Conservation (phyloP, 2,888 invertebrate species). For the Metopia argyrocephala region DNA sequence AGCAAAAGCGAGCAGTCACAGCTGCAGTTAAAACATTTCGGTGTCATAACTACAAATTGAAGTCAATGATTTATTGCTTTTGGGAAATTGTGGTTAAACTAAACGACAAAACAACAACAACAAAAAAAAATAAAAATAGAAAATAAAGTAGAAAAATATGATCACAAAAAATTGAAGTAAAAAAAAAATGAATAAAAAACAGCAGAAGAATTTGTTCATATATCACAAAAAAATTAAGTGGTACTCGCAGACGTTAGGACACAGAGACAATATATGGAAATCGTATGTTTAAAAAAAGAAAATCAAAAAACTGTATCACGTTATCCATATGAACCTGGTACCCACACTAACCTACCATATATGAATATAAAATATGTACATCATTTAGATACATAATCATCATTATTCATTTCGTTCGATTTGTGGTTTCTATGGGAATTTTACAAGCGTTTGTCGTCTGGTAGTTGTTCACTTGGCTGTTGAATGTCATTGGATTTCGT, state of each 20-base stretch:
- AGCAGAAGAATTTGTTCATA: neutral
- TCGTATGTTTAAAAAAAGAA: neutral
- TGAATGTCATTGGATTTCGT: too few species aligned
- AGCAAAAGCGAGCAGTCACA: slow-evolving; percentile 31
- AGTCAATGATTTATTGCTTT: slow-evolving; percentile 69
- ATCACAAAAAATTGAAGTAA: slow-evolving; percentile 14
- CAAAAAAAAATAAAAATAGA: slow-evolving; percentile 27
- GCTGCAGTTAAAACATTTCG: slow-evolving; percentile 56
- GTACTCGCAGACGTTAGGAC: neutral
- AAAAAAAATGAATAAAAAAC: neutral
- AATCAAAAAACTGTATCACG: neutral
- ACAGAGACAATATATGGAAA: neutral
- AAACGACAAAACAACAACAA: slow-evolving; percentile 54
- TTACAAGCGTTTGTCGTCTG: too few species aligned
- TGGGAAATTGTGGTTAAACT: slow-evolving; percentile 67
- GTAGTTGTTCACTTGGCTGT: too few species aligned
- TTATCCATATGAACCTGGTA: too few species aligned
- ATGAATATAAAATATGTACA: neutral
- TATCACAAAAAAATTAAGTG: neutral
- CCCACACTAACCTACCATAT: neutral
- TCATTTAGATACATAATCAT: neutral
- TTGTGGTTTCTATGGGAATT: too few species aligned
- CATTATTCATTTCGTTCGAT: neutral
- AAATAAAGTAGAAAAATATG: slow-evolving; percentile 22
- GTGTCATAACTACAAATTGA: slow-evolving; percentile 69